Conservation (phyloP, 2,888 invertebrate species). For the Parnassius mnemosyne region DNA sequence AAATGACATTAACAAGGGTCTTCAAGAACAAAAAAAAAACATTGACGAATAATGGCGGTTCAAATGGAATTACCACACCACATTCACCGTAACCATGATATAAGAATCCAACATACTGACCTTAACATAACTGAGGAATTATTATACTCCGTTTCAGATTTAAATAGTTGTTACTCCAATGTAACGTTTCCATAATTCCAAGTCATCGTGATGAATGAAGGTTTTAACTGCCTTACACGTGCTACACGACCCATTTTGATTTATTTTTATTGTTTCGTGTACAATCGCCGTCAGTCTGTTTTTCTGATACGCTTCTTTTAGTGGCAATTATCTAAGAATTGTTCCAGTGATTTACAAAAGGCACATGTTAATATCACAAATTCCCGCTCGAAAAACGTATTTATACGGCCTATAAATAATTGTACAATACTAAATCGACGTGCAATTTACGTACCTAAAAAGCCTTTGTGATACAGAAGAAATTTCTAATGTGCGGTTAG, state of each 20-base stretch:
- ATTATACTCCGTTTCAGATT: neutral
- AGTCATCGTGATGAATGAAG: neutral
- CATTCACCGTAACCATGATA: neutral
- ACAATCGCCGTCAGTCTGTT: too few species aligned
- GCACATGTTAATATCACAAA: too few species aligned
- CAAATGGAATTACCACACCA: conserved; percentile 29
- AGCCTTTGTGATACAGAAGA: too few species aligned
- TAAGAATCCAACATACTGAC: neutral
- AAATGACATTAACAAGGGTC: neutral
- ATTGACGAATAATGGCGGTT: conserved; percentile 1
- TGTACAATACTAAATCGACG: too few species aligned
- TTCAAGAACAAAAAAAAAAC: conserved; percentile 7
- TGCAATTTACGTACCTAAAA: too few species aligned
- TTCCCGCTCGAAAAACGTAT: too few species aligned
- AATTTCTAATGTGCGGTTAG: too few species aligned
- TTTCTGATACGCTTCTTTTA: too few species aligned
- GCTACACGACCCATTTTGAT: neutral
- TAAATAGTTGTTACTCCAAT: neutral
- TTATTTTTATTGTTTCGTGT: too few species aligned
- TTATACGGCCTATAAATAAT: too few species aligned
- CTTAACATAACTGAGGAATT: neutral
- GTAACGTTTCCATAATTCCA: neutral
- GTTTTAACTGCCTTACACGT: neutral
- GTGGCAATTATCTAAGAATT: too few species aligned
- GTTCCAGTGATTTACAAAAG: too few species aligned